phyloP scores from a whole-genome alignment of 1,140 invertebrate species.

The Acyrthosiphon pisum region DNA sequence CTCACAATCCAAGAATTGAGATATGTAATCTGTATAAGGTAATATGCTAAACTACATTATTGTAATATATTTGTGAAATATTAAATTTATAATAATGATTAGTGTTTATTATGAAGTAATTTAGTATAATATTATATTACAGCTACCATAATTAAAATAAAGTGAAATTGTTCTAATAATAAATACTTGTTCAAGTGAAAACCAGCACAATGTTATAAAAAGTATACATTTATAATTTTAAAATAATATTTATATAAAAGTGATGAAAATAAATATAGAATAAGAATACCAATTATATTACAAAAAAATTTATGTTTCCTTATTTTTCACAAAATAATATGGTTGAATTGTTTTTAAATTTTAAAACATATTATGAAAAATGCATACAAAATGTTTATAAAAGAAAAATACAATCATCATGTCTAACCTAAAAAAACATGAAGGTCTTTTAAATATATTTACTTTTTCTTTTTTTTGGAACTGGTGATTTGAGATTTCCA shows the following conservation, averaged over 20 bases:
- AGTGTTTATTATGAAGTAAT: too few species aligned
- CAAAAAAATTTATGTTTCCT: too few species aligned
- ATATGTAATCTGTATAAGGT: too few species aligned
- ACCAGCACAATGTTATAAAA: not conserved
- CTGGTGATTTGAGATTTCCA: constrained; percentile 29
- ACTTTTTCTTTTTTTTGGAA: constrained; percentile 50
- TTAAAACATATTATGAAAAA: not conserved
- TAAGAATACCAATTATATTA: constrained; percentile 10
- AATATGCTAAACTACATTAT: too few species aligned
- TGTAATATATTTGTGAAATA: too few species aligned
- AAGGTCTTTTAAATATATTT: not conserved
- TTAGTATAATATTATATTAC: too few species aligned
- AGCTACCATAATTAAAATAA: not conserved
- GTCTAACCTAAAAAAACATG: not conserved
- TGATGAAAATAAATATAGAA: not conserved
- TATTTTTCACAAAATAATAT: too few species aligned
- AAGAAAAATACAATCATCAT: not conserved
- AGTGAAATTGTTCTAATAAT: not conserved
- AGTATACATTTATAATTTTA: not conserved
- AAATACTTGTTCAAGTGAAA: not conserved
- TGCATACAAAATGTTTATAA: not conserved
- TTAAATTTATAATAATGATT: too few species aligned
- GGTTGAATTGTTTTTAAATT: not conserved
- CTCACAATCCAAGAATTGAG: too few species aligned
- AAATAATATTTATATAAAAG: not conserved